These are phyloP conservation scores for Drosophila yakuba DNA, from an alignment of 1,140 invertebrate species.

Conservation along the genomic window DNA sequence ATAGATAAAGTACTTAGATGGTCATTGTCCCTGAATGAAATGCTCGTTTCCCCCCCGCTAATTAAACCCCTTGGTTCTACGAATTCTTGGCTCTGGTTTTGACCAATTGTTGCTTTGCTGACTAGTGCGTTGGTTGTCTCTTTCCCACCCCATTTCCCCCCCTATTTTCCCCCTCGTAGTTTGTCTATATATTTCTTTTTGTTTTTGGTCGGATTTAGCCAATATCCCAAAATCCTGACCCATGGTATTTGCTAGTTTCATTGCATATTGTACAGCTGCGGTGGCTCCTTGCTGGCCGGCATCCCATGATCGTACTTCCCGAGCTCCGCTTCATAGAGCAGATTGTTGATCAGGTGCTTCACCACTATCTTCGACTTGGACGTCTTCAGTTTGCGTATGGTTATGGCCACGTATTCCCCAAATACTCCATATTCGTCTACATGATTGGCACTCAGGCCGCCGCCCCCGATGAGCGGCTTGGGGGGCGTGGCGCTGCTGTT, in stretches of 20 bases:
- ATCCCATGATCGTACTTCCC: constrained; percentile 83
- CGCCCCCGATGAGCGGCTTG: constrained; percentile 30
- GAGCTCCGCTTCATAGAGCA: constrained; percentile 79
- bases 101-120: constrained; percentile 54
- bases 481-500: constrained; percentile 46
- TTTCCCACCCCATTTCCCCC: background rate
- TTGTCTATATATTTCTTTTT: background rate
- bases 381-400: constrained; percentile 81
- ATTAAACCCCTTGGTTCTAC: constrained; percentile 16
- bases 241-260: constrained; percentile 10
- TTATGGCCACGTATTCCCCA: constrained; percentile 82
- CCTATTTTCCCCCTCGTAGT: background rate
- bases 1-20: constrained; percentile 77
- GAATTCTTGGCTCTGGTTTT: constrained; percentile 58
- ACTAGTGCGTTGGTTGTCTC: constrained; percentile 68
- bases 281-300: constrained; percentile 77
- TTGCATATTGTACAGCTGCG: constrained; percentile 82
- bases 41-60: constrained; percentile 36
- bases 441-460: constrained; percentile 47
- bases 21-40: constrained; percentile 82
- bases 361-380: constrained; percentile 81
- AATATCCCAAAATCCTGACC: background rate
- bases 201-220: background rate
- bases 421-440: constrained; percentile 81
- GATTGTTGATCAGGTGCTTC: constrained; percentile 80